Evolutionary conservation across 2,888 invertebrate species (phyloP).

Genomic region (Diogma glabrata): DNA sequence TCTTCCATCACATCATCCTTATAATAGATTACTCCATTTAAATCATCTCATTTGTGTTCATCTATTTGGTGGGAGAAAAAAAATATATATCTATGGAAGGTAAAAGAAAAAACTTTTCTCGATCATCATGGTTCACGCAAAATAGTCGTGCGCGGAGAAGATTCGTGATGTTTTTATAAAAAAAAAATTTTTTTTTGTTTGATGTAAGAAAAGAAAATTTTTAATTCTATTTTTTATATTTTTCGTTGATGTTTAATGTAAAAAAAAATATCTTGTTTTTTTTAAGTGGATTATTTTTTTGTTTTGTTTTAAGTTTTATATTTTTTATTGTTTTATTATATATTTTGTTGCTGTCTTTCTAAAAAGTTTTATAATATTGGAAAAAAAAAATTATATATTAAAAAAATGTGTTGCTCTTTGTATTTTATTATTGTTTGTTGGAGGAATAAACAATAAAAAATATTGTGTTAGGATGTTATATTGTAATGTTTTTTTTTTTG

Average conservation of each 20-base stretch:
- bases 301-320: neutral
- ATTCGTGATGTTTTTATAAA: constrained; percentile 22
- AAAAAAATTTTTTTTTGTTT: neutral
- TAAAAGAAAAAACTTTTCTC: constrained; percentile 1
- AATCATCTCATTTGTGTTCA: too few relatives aligned
- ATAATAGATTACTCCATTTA: too few relatives aligned
- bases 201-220: neutral
- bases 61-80: too few relatives aligned
- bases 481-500: too few relatives aligned
- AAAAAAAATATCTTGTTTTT: neutral
- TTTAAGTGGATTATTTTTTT: constrained; percentile 5
- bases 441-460: too few relatives aligned
- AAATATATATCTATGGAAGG: constrained; percentile 1
- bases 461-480: too few relatives aligned
- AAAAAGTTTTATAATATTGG: too few relatives aligned
- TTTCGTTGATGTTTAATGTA: constrained; percentile 8
- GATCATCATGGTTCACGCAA: constrained; percentile 23
- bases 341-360: too few relatives aligned
- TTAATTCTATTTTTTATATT: constrained; percentile 2
- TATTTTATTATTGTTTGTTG: too few relatives aligned
- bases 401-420: too few relatives aligned
- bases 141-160: constrained; percentile 24
- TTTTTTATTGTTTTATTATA: neutral
- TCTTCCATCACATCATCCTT: too few relatives aligned
- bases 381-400: too few relatives aligned